Evolutionary conservation across 1,140 invertebrate genomes (phyloP), one percentile per base, ranked within the genome.

Genomic region (Papilio xuthus): DNA sequence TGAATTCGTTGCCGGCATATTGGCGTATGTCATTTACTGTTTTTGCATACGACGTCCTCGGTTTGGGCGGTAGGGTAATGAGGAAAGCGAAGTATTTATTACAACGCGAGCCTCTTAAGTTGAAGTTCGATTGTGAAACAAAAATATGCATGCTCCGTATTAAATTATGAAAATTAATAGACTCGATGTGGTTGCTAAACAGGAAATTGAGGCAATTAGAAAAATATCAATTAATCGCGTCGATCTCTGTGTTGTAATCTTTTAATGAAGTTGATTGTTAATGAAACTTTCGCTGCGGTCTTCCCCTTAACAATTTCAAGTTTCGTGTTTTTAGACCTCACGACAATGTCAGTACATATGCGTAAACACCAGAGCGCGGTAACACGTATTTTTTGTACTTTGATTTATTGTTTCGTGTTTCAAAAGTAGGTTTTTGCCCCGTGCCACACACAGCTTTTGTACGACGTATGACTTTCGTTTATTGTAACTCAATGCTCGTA

Each of bases 361-460:
- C 84, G 89, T 90, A 90, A 90, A 90, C 90, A 92, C 86, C 89
- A 85, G 86, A 86, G 83, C 82, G 80, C 82, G 86, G 87, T 91
- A 91, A 92, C 90, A 90, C 90, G 88, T 92, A 86, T 90, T 93
- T 91, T 93, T 93, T 93, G 90, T 86, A 81, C 85, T 89, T 90
- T 92, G 92, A 93, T 93, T 92, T 93, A 93, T 91, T 89, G 90
- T 91, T 92, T 92, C 87, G 88, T 79, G 85, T 92, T 91, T 89
- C 86, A 89, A 88, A 92, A 91, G 86, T 89, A 83, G 81, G 81
- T 92, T 90, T 92, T 91, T 92, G 84, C 85, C 37, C 83, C 81
- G 80, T 83, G 86, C 92, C 92, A 93, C 92, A 91, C 90, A 83
- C 90, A 88, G 86, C 76, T 82, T 84, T 84, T 85, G 86, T 83